These are phyloP conservation scores for Odontocolon sp. DNA, from an alignment of 2,888 invertebrate species.

Conservation along the genomic window DNA sequence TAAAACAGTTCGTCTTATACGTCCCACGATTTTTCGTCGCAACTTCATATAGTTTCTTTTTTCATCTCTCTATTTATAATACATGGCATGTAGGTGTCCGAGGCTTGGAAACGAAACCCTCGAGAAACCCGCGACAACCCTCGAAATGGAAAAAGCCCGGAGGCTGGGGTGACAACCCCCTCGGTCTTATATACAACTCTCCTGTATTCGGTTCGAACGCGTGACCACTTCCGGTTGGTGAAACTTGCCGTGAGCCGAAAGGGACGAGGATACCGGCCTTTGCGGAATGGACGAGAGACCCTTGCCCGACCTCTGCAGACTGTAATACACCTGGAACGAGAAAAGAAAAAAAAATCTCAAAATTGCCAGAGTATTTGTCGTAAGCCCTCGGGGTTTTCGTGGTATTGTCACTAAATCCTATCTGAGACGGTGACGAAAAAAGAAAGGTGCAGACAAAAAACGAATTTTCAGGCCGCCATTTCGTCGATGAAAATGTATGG, in stretches of 20 bases:
- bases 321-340: conserved; percentile 89
- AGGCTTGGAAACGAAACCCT: conserved; percentile 8
- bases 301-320: conserved; percentile 87
- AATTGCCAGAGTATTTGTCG: not conserved
- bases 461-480: not conserved
- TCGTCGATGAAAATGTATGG: conserved; percentile 23
- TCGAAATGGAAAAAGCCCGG: conserved; percentile 29
- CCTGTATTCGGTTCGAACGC: conserved; percentile 93
- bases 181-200: conserved; percentile 91
- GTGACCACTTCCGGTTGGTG: conserved; percentile 93
- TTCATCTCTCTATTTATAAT: conserved; percentile 51
- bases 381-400: not conserved
- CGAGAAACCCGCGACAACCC: conserved; percentile 23
- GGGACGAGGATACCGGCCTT: conserved; percentile 87
- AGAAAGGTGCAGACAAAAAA: not conserved
- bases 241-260: conserved; percentile 87
- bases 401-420: too few relatives aligned
- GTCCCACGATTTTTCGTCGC: conserved; percentile 11
- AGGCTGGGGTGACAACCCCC: conserved; percentile 14
- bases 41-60: conserved; percentile 21
- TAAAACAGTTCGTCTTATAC: conserved; percentile 18
- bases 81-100: conserved; percentile 41
- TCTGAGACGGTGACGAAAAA: too few relatives aligned
- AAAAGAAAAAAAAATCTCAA: not conserved
- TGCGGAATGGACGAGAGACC: conserved; percentile 84